Percentiles rank a stretch among this genome's conserved stretches.
Conservation (phyloP, 2,888 invertebrate species). For the Blastobasis lacticolella region DNA sequence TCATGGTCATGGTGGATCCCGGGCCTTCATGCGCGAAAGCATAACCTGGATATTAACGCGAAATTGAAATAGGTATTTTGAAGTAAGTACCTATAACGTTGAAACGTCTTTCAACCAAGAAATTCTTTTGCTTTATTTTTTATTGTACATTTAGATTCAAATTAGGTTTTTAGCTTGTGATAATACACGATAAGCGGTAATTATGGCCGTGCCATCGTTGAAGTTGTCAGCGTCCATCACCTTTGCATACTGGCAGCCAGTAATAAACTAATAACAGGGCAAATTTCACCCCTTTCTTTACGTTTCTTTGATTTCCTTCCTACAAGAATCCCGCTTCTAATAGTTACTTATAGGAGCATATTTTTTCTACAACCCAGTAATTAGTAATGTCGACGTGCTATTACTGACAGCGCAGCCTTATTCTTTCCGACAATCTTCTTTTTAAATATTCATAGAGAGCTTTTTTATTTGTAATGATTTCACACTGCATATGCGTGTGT, state of each 20-base stretch:
- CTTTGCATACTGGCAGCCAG: constrained; percentile 38
- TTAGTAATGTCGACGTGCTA: constrained; percentile 39
- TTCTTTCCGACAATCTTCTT: background rate
- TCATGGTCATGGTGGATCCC: too few species aligned
- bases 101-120: too few species aligned
- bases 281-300: constrained; percentile 48
- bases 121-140: too few species aligned
- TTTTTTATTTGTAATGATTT: background rate
- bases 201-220: constrained; percentile 11
- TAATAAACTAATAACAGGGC: constrained; percentile 62
- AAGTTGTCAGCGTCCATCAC: constrained; percentile 48
- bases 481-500: background rate
- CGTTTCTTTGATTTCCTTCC: constrained; percentile 64
- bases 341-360: constrained; percentile 21
- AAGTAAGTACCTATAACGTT: too few species aligned
- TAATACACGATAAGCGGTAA: background rate
- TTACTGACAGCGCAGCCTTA: constrained; percentile 17
- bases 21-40: too few species aligned
- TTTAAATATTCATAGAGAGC: background rate
- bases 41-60: too few species aligned
- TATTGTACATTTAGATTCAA: too few species aligned
- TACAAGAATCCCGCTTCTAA: constrained; percentile 22
- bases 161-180: too few species aligned
- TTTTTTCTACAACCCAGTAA: constrained; percentile 45
- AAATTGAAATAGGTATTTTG: too few species aligned